Conservation (phyloP, 2,888 invertebrate genomes). For the Drosophila cognata region DNA sequence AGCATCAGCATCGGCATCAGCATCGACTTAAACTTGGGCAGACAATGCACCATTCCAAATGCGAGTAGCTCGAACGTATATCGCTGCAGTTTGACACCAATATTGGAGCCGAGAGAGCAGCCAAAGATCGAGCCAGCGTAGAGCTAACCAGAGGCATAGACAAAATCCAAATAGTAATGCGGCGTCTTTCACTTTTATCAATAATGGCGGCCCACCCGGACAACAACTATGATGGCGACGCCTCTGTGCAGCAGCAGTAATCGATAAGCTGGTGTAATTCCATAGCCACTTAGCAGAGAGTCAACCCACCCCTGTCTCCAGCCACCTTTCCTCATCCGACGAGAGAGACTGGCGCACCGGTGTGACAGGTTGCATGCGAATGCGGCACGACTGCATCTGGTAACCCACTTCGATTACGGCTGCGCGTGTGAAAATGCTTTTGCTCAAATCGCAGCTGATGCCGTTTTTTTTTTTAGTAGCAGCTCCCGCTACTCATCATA, state of each 20-base stretch:
- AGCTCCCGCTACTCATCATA: constrained; percentile 63
- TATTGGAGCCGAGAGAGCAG: constrained; percentile 42
- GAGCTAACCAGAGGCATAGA: constrained; percentile 19
- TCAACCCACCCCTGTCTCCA: not conserved
- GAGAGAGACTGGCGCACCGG: constrained; percentile 48
- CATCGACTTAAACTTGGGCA: constrained; percentile 21
- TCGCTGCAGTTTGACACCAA: constrained; percentile 74
- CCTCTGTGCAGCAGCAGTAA: constrained; percentile 58
- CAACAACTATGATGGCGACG: constrained; percentile 40
- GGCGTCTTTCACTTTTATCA: constrained; percentile 67
- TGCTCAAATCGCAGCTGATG: constrained; percentile 33
- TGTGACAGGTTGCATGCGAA: constrained; percentile 77
- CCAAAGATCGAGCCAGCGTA: not conserved
- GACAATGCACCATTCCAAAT: constrained; percentile 66
- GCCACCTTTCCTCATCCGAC: not conserved
- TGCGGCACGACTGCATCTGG: constrained; percentile 79
- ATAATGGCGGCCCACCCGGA: constrained; percentile 28
- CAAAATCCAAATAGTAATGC: constrained; percentile 16
- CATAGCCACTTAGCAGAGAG: constrained; percentile 65
- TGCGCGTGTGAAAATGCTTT: constrained; percentile 71
- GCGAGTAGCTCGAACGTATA: constrained; percentile 68
- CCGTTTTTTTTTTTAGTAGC: constrained; percentile 4
- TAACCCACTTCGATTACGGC: constrained; percentile 77
- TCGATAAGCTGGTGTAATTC: constrained; percentile 75
- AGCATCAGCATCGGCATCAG: constrained; percentile 1